Evolutionary conservation across 2,113 vertebrate species (phyloP), one percentile per base, ranked within the genome.

Genomic region (Trachemys scripta): DNA sequence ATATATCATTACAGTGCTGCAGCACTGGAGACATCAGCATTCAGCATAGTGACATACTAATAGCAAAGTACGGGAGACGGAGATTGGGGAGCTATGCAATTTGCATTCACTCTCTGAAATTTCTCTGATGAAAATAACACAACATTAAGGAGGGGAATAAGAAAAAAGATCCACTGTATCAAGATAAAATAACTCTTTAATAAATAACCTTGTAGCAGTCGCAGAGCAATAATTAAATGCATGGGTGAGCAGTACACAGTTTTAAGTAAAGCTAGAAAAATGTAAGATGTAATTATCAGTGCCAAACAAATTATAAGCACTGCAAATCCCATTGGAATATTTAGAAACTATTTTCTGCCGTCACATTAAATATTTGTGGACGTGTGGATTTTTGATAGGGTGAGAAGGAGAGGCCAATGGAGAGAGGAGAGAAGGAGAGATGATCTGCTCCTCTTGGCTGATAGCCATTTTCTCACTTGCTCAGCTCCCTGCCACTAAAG

Each of bases 101-200:
- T 98, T 98, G 98, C 98, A 98, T 98, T 98, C 84, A 72, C 97
- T 98, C 90, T 57, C 93, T 87, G 93, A 98, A 98, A 98, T 98
- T 98, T 98, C 97, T 98, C 97, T 98, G 98, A 98, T 98, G 98
- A 98, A 98, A 99, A 98, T 98, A 98, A 98, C 98, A 98, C 98
- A 98, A 98, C 98, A 98, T 98, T 98, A 97, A 98, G 97, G 96
- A 98, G 95, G 96, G 92, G 92, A 98, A 92, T 93, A 95, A 97
- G 97, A 98, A 97, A 98, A 96, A 97, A 98, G 97, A 98, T 98
- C 96, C 96, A 97, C 97, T 96, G 97, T 98, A 98, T 98, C 97
- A 97, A 98, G 98, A 98, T 98, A 98, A 98, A 98, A 97, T 97
- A 98, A 98, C 98, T 98, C 98, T 98, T 98, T 98, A 98, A 98